Evolutionary conservation across 2,888 invertebrate genomes (phyloP).

Genomic region (Cetonia aurata): DNA sequence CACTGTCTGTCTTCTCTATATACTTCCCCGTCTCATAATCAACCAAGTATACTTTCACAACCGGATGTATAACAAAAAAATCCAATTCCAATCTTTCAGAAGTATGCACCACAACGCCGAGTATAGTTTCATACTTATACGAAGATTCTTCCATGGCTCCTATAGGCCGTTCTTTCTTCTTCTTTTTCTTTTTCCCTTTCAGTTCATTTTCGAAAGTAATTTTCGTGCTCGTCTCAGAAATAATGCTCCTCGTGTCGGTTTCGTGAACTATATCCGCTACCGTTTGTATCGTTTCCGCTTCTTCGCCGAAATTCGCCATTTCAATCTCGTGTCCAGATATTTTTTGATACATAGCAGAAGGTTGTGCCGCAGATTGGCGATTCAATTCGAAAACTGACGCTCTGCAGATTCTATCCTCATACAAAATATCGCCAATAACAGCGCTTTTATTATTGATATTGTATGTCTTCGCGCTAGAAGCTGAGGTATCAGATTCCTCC

Average conservation of each 20-base stretch:
- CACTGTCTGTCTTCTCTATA: constrained; percentile 67
- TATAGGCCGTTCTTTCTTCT: constrained; percentile 23
- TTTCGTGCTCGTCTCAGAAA: constrained; percentile 29
- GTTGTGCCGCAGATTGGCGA: background rate
- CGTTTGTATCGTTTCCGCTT: constrained; percentile 13
- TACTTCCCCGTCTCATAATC: constrained; percentile 71
- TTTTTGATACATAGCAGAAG: constrained; percentile 26
- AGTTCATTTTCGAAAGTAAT: constrained; percentile 48
- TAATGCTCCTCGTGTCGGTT: constrained; percentile 32
- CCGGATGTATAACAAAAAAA: constrained; percentile 72
- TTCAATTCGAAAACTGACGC: constrained; percentile 24
- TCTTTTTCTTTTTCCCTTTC: constrained; percentile 44
- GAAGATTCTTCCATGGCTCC: constrained; percentile 23
- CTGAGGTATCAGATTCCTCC: constrained; percentile 25
- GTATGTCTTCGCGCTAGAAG: constrained; percentile 44
- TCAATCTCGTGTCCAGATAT: constrained; percentile 41
- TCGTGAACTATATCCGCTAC: constrained; percentile 27
- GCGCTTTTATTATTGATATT: constrained; percentile 44
- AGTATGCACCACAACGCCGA: constrained; percentile 71
- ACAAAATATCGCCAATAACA: constrained; percentile 52
- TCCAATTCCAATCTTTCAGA: constrained; percentile 73
- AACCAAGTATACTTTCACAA: constrained; percentile 74
- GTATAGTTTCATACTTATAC: constrained; percentile 60
- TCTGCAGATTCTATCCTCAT: constrained; percentile 49
- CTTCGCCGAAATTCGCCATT: constrained; percentile 38